Conservation (phyloP, 2,888 invertebrate genomes). For the Parapristionchus giblindavisi region DNA sequence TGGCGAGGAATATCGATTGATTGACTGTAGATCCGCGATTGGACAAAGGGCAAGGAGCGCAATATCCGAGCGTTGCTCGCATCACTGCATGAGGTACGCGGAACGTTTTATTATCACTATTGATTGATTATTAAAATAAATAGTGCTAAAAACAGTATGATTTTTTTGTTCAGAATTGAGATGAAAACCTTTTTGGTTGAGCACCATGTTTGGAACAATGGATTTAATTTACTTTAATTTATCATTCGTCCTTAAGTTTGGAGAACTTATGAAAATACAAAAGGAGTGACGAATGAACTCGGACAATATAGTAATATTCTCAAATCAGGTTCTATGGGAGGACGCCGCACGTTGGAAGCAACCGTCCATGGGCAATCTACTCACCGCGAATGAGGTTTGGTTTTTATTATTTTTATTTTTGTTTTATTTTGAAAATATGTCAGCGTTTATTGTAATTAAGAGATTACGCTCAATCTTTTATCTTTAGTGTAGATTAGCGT, state of each 20-base stretch:
- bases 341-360: slow-evolving; percentile 88
- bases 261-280: too few species aligned
- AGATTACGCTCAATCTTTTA: too few species aligned
- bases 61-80: slow-evolving; percentile 94
- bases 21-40: slow-evolving; percentile 76
- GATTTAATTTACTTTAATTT: too few species aligned
- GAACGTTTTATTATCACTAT: too few species aligned
- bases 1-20: too few species aligned
- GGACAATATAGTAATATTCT: neutral
- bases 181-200: too few species aligned
- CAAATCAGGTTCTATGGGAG: slow-evolving; percentile 59
- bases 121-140: neutral
- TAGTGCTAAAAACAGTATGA: neutral
- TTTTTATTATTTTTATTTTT: neutral
- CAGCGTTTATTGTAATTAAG: too few species aligned
- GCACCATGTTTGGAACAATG: too few species aligned
- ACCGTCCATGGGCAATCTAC: slow-evolving; percentile 92
- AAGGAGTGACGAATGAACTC: too few species aligned
- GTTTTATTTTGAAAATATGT: neutral
- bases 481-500: too few species aligned
- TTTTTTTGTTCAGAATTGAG: slow-evolving; percentile 79
- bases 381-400: slow-evolving; percentile 85
- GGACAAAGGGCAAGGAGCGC: slow-evolving; percentile 91
- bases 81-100: slow-evolving; percentile 87
- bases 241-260: too few species aligned